phyloP scores from a whole-genome alignment of 2,888 invertebrate species.

The Cephus runcator region DNA sequence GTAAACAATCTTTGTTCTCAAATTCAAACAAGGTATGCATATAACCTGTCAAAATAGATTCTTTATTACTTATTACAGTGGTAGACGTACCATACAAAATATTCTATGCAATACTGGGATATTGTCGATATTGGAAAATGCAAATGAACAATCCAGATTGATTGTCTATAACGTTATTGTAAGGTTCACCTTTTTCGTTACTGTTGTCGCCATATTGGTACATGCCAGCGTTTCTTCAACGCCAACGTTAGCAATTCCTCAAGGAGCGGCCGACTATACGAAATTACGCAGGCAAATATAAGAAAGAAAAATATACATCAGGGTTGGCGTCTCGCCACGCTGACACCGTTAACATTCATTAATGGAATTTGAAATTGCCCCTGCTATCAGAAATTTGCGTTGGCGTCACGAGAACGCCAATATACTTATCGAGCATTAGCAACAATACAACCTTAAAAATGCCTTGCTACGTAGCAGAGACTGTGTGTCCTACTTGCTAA shows the following conservation, averaged over 20 bases:
- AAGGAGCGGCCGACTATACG: background rate
- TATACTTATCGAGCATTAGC: background rate
- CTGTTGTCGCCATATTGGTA: background rate
- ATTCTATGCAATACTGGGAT: background rate
- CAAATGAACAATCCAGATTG: background rate
- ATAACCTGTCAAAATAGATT: background rate
- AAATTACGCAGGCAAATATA: background rate
- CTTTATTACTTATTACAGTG: background rate
- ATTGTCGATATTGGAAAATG: background rate
- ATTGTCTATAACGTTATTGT: background rate
- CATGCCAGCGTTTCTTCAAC: background rate
- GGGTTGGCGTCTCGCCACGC: background rate
- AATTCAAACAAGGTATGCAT: background rate
- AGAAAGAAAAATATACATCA: background rate
- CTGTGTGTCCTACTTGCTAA: background rate
- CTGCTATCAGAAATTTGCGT: background rate
- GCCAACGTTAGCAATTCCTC: background rate
- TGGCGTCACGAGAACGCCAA: background rate
- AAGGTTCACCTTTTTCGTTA: background rate
- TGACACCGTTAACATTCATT: background rate
- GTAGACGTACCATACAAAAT: background rate
- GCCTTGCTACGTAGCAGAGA: background rate
- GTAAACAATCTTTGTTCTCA: background rate
- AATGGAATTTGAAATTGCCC: background rate
- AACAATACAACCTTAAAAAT: background rate